Base-by-base conservation (phyloP, 2,888 invertebrate species). In the Leucophora obtusa region DNA sequence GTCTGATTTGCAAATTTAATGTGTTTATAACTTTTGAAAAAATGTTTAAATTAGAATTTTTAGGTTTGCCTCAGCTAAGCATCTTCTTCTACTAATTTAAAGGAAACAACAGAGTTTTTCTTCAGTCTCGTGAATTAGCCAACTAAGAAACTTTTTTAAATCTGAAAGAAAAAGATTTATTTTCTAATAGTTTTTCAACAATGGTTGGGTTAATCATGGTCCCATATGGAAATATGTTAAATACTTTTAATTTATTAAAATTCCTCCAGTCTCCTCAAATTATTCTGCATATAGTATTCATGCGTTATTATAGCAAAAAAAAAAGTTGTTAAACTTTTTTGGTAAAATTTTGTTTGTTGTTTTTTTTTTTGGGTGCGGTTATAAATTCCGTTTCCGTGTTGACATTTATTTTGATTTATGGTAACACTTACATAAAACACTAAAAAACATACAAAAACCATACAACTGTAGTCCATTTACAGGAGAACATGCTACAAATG, bases 371-470 rank as follows among this genome's bases (percentile, higher is more conserved):
- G 68, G 79, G 62, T 82, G 78, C 69, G 79, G 79, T 79, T 82
- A 71, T 79, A 82, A 79, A 79, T 79, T 81, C 80, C 73, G 81
- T 72, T 82, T 82, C 74, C 78, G 78, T 79, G 80, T 82, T 83
- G 82, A 82, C 82, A 83, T 82, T 83, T 79, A 82, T 83, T 82
- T 83, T 83, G 83, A 83, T 82, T 83, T 83, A 83, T 80, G 79
- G 59, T 59, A 78, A 79, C 81, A 82, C 79, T 81, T 81, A 81
- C 77, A 77, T 71, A 71, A 77, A 81, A 77, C 81, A 81, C 73
- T 81, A 17, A 62, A 38, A 50, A 14, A 51, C 47, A 43, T n/a
- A 68, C n/a, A 28, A 53, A 33, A 33, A 51, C 38, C 58, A 43
- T 9, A 51, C 58, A 62, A 77, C 73, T 75, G 60, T 14, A 47